Conservation (phyloP, 2,113 vertebrate species). For the Neogale vison region DNA sequence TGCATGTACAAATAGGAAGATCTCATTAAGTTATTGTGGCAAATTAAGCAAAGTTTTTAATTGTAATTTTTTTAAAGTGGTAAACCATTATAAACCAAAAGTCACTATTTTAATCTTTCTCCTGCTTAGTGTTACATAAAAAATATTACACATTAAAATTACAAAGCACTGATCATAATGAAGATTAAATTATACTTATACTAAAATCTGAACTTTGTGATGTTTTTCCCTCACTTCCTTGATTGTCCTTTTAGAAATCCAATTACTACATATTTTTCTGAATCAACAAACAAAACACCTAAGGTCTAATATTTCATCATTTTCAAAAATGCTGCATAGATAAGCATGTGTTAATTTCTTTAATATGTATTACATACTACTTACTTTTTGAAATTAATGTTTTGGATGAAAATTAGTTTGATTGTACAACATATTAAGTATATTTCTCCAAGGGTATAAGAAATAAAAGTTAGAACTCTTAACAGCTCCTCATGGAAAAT, state of each 20-base stretch:
- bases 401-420: neutral
- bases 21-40: neutral
- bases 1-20: neutral
- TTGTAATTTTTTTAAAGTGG: neutral
- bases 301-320: neutral
- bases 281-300: neutral
- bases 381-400: slow-evolving; percentile 30
- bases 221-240: neutral
- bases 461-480: neutral
- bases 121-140: neutral
- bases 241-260: neutral
- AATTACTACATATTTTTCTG: neutral
- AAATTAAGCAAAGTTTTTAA: neutral
- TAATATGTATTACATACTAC: neutral
- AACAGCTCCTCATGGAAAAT: slow-evolving; percentile 26
- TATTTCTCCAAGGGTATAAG: neutral
- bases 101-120: neutral
- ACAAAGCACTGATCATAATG: neutral
- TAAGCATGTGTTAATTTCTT: neutral
- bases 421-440: neutral
- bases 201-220: neutral
- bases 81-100: neutral
- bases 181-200: neutral
- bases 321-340: neutral
- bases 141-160: neutral